phyloP scores from a whole-genome alignment of 2,888 invertebrate genomes.

The Tipula unca region DNA sequence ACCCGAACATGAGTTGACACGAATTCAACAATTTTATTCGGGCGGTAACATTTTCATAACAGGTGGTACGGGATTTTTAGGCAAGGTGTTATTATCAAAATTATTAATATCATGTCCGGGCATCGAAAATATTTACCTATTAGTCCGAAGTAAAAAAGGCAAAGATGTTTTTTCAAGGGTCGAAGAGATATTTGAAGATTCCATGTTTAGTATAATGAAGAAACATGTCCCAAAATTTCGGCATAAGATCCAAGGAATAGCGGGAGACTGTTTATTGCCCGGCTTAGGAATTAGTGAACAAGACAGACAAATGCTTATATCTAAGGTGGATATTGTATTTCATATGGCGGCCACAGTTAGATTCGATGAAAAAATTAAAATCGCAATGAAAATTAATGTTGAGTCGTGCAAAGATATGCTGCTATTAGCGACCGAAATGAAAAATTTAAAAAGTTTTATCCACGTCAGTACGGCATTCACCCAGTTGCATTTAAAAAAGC shows the following conservation, averaged over 20 bases:
- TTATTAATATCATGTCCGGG: slow-evolving; percentile 48
- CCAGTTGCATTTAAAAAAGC: slow-evolving; percentile 43
- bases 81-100: slow-evolving; percentile 48
- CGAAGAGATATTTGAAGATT: slow-evolving; percentile 59
- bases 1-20: slow-evolving; percentile 30
- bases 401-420: slow-evolving; percentile 57
- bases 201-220: slow-evolving; percentile 45
- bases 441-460: slow-evolving; percentile 41
- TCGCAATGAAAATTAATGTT: slow-evolving; percentile 66
- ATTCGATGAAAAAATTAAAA: slow-evolving; percentile 67
- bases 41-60: slow-evolving; percentile 52
- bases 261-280: slow-evolving; percentile 48
- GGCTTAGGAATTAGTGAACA: slow-evolving; percentile 44
- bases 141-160: slow-evolving; percentile 51
- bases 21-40: slow-evolving; percentile 49
- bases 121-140: slow-evolving; percentile 45
- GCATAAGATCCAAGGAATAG: slow-evolving; percentile 46
- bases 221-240: slow-evolving; percentile 47
- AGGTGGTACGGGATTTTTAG: slow-evolving; percentile 47
- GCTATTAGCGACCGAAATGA: slow-evolving; percentile 56
- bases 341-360: slow-evolving; percentile 51
- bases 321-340: slow-evolving; percentile 46
- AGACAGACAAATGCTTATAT: slow-evolving; percentile 42
- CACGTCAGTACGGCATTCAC: slow-evolving; percentile 54
- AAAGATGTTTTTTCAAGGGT: slow-evolving; percentile 56